Base-by-base conservation (phyloP, 2,113 vertebrate genomes). In the Mesocricetus auratus region DNA sequence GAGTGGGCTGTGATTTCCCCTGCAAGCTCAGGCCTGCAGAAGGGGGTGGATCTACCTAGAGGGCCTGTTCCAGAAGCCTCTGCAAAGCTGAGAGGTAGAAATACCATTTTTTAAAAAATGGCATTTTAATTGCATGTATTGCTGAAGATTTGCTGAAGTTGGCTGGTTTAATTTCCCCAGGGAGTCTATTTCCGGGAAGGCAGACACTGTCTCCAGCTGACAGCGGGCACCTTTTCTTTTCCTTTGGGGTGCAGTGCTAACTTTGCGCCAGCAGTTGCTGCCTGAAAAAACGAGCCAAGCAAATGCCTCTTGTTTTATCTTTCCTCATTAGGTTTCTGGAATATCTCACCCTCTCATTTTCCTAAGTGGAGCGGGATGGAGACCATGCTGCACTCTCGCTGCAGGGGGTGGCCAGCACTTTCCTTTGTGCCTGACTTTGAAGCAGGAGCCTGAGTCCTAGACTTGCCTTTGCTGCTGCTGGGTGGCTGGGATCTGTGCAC, bases 151-250 rank as follows among this genome's bases (percentile, higher is more conserved):
- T 81, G 94, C 68, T 39, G 89, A 95, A 96, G 95, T 83, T 42
- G 2, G 79, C 89, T 42, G 73, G 39, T 93, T 96, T 96, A 97
- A 98, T 98, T 98, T 98, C 95, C 97, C 85, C 15, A 42, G 89
- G 95, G 73, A 97, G 31, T 74, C 71, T 53, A 81, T 89, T 90
- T 94, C 90, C 42, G n/a, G 75, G 47, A 74, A 89, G 47, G 94
- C 7, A 66, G 74, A 89, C 47, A 78, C 92, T 0, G 2, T 88
- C 12, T 93, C 24, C 3, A 58, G 81, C 22, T 88, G 92, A 96
- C 7, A 69, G 13, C 36, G 93, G 0, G 53, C 5, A 36, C 60
- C 66, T 89, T 96, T 96, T 73, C 2, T 7, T 62, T 96, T 78
- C 60, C 56, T 12, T 91, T 77, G 53, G 5, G 62, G 94, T 89